Conservation (phyloP, 2,113 vertebrate species). For the Cyanoderma ruficeps region DNA sequence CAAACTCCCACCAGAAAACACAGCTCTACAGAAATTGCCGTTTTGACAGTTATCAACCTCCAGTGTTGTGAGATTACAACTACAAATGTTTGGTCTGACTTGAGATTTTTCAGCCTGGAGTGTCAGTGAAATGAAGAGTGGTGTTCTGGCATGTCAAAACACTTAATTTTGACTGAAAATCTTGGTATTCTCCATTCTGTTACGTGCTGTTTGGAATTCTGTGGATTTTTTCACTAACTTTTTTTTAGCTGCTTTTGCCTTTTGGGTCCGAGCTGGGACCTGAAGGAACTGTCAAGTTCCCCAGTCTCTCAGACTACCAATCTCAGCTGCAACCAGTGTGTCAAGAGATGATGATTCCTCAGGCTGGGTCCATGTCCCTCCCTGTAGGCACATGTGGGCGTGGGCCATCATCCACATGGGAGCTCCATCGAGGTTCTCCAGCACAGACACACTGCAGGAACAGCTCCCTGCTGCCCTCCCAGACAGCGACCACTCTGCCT, state of each 20-base stretch:
- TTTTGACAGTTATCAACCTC: slow-evolving; percentile 42
- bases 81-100: slow-evolving; percentile 23
- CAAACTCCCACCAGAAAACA: neutral
- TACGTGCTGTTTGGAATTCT: neutral
- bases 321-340: accelerated
- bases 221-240: neutral
- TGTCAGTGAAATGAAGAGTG: neutral
- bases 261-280: neutral
- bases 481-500: too few relatives aligned
- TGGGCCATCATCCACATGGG: accelerated
- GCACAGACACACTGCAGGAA: neutral
- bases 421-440: neutral
- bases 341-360: neutral
- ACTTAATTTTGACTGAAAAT: neutral
- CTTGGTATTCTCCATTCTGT: neutral
- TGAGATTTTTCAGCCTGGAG: slow-evolving; percentile 1
- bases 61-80: neutral
- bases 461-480: neutral
- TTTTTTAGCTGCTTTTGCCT: neutral
- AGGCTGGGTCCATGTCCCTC: neutral
- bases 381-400: accelerated
- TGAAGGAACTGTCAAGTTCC: neutral
- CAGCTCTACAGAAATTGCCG: neutral
- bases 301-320: neutral
- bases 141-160: neutral